Conservation (phyloP, 1,140 invertebrate genomes). For the Heliconius nattereri region DNA sequence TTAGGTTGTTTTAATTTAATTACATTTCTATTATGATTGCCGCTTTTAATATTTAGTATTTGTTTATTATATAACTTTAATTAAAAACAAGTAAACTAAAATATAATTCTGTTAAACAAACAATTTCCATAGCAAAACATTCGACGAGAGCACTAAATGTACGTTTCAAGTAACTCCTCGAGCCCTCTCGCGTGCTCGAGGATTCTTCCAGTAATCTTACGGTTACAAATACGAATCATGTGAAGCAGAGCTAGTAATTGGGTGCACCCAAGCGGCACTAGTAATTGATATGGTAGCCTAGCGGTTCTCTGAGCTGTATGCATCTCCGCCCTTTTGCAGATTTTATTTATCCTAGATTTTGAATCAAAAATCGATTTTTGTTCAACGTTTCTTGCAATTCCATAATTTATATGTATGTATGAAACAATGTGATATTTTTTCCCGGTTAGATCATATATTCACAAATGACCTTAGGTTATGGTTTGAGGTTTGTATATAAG, state of each 20-base stretch:
- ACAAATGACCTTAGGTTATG: not conserved
- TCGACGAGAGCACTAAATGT: constrained; percentile 32
- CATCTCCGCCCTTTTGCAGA: constrained; percentile 58
- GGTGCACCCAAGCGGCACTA: constrained; percentile 70
- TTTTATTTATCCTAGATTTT: not conserved
- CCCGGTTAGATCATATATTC: not conserved
- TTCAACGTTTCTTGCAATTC: no score
- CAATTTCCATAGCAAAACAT: constrained; percentile 24
- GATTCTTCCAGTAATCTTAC: constrained; percentile 46
- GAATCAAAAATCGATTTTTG: no score
- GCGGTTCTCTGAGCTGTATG: constrained; percentile 66
- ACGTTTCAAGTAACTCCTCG: constrained; percentile 34
- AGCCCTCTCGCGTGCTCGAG: constrained; percentile 38
- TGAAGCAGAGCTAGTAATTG: constrained; percentile 75
- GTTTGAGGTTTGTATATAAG: not conserved
- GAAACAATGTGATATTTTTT: no score
- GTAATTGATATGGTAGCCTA: constrained; percentile 76
- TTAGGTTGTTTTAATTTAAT: not conserved
- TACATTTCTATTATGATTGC: no score
- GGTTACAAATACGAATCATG: constrained; percentile 70
- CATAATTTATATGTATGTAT: no score
- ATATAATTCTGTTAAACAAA: constrained; percentile 17
- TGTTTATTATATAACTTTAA: no score
- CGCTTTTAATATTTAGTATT: no score
- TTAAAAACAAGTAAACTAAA: not conserved